Evolutionary conservation across 2,797 vertebrate genomes (phyloP).

Genomic region (Microctenopoma steveboyesi): DNA sequence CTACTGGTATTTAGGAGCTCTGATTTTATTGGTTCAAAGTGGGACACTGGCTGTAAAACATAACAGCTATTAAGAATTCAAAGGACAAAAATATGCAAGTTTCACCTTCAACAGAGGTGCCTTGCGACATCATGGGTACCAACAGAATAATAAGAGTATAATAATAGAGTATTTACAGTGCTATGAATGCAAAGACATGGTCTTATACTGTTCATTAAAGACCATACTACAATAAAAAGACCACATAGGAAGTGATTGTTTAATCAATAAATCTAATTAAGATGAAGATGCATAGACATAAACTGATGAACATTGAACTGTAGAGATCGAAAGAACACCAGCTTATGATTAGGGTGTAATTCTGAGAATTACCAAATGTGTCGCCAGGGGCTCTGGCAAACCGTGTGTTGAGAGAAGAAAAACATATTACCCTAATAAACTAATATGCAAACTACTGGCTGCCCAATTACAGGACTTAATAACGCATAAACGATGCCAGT

Average conservation of each 20-base stretch:
- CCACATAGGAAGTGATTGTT: constrained; percentile 20
- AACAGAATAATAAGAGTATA: background rate
- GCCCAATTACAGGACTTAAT: constrained; percentile 98
- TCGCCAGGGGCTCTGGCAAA: constrained; percentile 89
- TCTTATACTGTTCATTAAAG: background rate
- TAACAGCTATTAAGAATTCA: constrained; percentile 48
- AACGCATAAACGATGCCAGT: constrained; percentile 96
- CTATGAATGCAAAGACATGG: background rate
- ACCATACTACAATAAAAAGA: constrained; percentile 1
- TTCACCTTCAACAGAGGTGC: constrained; percentile 41
- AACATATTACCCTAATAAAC: constrained; percentile 99
- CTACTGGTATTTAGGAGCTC: constrained; percentile 58
- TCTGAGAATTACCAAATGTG: constrained; percentile 93
- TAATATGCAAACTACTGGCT: constrained; percentile 99
- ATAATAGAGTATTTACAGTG: background rate
- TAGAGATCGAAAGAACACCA: constrained; percentile 90
- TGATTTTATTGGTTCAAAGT: constrained; percentile 70
- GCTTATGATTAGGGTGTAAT: constrained; percentile 95
- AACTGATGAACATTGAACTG: constrained; percentile 83
- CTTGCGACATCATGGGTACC: background rate
- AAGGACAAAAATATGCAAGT: constrained; percentile 40
- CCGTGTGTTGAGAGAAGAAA: constrained; percentile 93
- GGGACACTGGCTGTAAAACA: constrained; percentile 49
- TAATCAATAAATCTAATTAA: constrained; percentile 62
- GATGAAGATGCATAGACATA: constrained; percentile 38